Percentiles rank a stretch among this genome's conserved stretches.
These are phyloP conservation scores for Strix aluco DNA, from an alignment of 2,113 vertebrate species.

Conservation along the genomic window DNA sequence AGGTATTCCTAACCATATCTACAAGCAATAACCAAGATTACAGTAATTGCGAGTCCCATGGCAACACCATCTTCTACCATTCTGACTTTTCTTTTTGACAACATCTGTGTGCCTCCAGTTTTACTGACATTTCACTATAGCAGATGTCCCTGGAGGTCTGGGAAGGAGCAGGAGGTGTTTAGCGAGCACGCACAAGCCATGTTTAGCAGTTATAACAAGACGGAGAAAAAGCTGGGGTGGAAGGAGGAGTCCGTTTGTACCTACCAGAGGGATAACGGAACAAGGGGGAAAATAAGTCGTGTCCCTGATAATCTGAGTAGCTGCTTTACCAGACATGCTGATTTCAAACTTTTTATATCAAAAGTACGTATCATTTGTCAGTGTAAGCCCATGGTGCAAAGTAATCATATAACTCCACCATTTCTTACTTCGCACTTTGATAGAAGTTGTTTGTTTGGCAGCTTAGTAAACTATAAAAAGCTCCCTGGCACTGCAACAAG, in stretches of 20 bases:
- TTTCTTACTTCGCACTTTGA: not conserved
- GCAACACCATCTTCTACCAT: not conserved
- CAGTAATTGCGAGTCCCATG: not conserved
- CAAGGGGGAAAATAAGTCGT: fast-evolving
- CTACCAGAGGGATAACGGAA: not conserved
- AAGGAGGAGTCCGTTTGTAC: not conserved
- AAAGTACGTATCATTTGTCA: not conserved
- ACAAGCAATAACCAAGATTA: not conserved
- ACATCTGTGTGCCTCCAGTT: not conserved
- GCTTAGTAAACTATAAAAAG: not conserved
- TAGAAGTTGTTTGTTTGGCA: not conserved
- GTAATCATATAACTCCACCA: not conserved
- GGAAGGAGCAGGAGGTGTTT: not conserved
- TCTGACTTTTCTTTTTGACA: not conserved
- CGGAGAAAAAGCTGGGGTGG: fast-evolving
- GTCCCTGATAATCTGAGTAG: not conserved
- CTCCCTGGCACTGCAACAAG: not conserved
- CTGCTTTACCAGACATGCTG: not conserved
- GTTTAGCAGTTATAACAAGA: not conserved
- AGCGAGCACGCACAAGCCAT: not conserved
- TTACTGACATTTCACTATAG: not conserved
- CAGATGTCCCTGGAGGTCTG: not conserved
- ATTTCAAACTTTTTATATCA: not conserved
- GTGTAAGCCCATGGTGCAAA: not conserved
- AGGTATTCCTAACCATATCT: not conserved